Base-by-base conservation (phyloP, 2,888 invertebrate genomes). In the Abrostola tripartita region DNA sequence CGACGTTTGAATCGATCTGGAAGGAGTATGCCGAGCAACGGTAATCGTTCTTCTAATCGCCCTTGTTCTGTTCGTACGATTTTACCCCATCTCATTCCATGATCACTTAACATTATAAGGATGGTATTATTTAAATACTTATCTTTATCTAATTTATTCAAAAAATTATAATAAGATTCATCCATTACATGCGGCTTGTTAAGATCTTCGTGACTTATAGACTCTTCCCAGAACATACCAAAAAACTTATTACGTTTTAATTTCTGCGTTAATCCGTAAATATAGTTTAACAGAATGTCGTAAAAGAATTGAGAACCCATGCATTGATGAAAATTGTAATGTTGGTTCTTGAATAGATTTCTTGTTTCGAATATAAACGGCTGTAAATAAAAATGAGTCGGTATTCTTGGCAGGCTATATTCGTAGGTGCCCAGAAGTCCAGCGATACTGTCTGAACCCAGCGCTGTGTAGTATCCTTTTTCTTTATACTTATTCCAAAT, bases 21-120 rank as follows among this genome's bases (percentile, higher is more conserved):
- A 55, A 97, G 90, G 6, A 96, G 87, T 0, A 97, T 83, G 78
- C 96, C 96, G 12, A 98, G 90, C 70, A 98, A 96, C 0, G 99
- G 98, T 60, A 98, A 94, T 51, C 98, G 95, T 86, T 97, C 98
- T 90, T 98, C 98, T 82, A 98, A 95, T 81, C 96, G 95, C 0
- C 97, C 97, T 88, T 98, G 97, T 85, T 97, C 97, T 0, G 98
- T 98, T 61, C 95, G 91, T 4, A 97, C 95, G 73, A 98, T 97
- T 1, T 93, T 92, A 0, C 98, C 98, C 96, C 97, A 98, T 66
- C 98, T 94, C 71, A 98, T 96, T 0, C 98, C 98, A 83, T 98
- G 98, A 85, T 98, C 98, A 85, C 98, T 98, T 93, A 98, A 95
- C 9, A 97, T 87, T 42, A 98, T 89, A 24, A 97, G 66, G n/a